phyloP scores from a whole-genome alignment of 2,888 invertebrate genomes.

The Stegana nigrithorax region DNA sequence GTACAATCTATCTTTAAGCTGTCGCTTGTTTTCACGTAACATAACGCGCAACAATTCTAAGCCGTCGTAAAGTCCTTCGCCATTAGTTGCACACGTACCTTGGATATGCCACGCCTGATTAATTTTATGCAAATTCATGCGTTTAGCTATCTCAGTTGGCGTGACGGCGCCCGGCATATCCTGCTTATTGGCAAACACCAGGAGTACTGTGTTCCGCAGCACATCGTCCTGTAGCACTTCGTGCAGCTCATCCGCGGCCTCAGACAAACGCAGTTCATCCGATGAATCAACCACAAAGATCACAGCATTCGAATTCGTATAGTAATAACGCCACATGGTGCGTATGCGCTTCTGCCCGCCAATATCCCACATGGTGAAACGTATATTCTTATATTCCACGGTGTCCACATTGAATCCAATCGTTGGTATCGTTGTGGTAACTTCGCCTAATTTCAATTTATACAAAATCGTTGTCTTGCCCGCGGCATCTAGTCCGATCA shows the following conservation, averaged over 20 bases:
- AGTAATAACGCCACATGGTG: constrained; percentile 59
- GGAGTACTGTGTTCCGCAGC: constrained; percentile 43
- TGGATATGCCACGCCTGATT: constrained; percentile 44
- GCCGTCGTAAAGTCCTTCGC: constrained; percentile 42
- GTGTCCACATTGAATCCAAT: constrained; percentile 63
- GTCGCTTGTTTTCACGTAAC: constrained; percentile 36
- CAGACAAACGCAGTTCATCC: constrained; percentile 44
- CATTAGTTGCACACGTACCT: constrained; percentile 38
- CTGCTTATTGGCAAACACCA: constrained; percentile 61
- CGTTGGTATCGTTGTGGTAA: constrained; percentile 55
- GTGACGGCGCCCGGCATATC: constrained; percentile 51
- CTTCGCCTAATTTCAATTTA: constrained; percentile 54
- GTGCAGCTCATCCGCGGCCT: constrained; percentile 50
- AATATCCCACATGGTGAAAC: constrained; percentile 61
- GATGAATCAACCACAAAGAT: constrained; percentile 60
- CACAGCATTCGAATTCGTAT: constrained; percentile 47
- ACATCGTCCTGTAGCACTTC: constrained; percentile 45
- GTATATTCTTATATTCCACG: constrained; percentile 56
- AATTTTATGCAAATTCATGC: constrained; percentile 37
- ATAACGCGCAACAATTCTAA: constrained; percentile 40
- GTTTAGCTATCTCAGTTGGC: constrained; percentile 37
- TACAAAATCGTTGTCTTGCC: constrained; percentile 63
- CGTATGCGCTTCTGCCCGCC: constrained; percentile 59
- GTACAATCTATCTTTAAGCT: too few relatives aligned
- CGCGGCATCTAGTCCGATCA: constrained; percentile 61